These are phyloP conservation scores for Pedicia rivosa DNA, from an alignment of 2,888 invertebrate genomes.

Conservation along the genomic window DNA sequence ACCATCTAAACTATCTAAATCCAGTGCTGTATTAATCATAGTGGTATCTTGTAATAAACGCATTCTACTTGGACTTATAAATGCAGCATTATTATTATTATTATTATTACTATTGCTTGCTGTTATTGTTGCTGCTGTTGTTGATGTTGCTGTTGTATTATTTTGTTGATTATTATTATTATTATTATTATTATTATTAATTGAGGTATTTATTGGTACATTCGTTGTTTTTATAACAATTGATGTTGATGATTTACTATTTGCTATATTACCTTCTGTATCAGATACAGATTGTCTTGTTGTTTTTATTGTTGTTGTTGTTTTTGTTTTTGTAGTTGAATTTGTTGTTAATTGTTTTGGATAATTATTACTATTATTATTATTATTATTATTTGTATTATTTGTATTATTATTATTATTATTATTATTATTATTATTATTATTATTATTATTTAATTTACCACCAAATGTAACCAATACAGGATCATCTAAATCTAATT, in stretches of 20 bases:
- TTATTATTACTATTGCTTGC: slow-evolving; percentile 3
- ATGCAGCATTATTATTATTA: slow-evolving; percentile 9
- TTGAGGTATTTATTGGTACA: too few relatives aligned
- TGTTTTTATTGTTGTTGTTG: slow-evolving; percentile 5
- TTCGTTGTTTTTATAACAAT: slow-evolving; percentile 1
- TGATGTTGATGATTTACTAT: background rate
- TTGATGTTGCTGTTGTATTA: slow-evolving; percentile 10
- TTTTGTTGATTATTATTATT: background rate
- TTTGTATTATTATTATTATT: slow-evolving; percentile 4
- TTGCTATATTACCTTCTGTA: too few relatives aligned
- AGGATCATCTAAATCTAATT: slow-evolving; percentile 31
- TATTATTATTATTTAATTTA: slow-evolving; percentile 7
- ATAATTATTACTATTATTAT: slow-evolving; percentile 1
- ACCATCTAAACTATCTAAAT: slow-evolving; percentile 72
- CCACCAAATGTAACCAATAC: slow-evolving; percentile 20
- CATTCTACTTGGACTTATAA: slow-evolving; percentile 55
- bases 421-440: slow-evolving; percentile 2
- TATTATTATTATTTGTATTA: slow-evolving; percentile 1
- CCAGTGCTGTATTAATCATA: slow-evolving; percentile 80
- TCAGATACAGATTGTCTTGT: background rate
- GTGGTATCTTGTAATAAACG: slow-evolving; percentile 71
- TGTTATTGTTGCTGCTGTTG: slow-evolving; percentile 4
- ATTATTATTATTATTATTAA: slow-evolving; percentile 12
- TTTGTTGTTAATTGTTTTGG: background rate
- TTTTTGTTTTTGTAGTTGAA: slow-evolving; percentile 1